phyloP scores from a whole-genome alignment of 1,140 invertebrate species.

The Drosophila biarmipes region DNA sequence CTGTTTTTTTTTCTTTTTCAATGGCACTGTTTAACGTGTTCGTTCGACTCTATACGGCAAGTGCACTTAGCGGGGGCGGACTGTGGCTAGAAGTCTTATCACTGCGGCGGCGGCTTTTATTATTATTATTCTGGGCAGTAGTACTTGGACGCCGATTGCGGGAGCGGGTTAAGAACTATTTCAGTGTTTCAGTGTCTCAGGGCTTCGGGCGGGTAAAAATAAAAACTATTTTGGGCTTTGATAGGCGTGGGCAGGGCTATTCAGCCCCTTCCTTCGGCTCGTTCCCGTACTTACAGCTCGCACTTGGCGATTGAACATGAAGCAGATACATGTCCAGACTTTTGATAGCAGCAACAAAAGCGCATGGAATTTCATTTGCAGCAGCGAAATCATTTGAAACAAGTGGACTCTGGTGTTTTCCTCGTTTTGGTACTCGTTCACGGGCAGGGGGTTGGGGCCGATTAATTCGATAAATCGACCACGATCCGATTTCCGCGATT shows the following conservation, averaged over 20 bases:
- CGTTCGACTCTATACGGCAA: no score
- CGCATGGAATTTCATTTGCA: conserved; percentile 98
- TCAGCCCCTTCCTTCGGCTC: not conserved
- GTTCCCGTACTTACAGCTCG: conserved; percentile 92
- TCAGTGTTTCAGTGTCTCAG: conserved; percentile 10
- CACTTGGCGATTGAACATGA: conserved; percentile 97
- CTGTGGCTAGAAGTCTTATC: conserved; percentile 26
- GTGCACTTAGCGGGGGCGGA: not conserved
- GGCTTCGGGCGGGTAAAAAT: conserved; percentile 9
- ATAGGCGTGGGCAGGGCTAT: not conserved
- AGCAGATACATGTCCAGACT: conserved; percentile 99
- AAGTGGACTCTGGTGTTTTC: not conserved
- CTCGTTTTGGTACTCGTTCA: not conserved
- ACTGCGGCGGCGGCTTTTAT: conserved; percentile 27
- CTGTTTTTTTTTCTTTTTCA: no score
- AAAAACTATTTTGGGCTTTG: not conserved
- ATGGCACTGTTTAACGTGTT: no score
- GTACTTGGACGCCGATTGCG: conserved; percentile 10
- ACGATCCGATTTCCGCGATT: conserved; percentile 12
- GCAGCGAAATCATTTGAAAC: conserved; percentile 93
- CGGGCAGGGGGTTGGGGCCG: not conserved
- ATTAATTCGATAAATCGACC: conserved; percentile 16
- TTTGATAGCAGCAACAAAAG: conserved; percentile 97
- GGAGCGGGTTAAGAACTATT: conserved; percentile 22
- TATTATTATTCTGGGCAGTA: conserved; percentile 10